These are phyloP conservation scores for Chrysogorgia sp. DNA, from an alignment of 92 coral and sea anemone genomes.

Conservation along the genomic window DNA sequence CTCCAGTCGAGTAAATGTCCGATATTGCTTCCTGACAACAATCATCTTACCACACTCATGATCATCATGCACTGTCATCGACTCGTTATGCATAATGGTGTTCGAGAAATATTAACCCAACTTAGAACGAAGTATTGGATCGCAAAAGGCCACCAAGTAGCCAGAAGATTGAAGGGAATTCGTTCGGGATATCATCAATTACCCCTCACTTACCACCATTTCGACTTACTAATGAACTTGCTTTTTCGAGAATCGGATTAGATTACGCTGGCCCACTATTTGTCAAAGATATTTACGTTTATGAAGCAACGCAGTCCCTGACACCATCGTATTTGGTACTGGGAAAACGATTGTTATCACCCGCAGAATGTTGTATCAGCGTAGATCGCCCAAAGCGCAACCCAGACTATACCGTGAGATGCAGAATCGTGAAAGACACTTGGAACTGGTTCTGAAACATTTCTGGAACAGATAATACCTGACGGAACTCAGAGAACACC, in stretches of 20 bases:
- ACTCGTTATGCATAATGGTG: slow-evolving; percentile 35
- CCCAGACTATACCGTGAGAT: not conserved
- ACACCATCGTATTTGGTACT: slow-evolving; percentile 2
- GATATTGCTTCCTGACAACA: slow-evolving; percentile 45
- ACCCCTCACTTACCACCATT: not conserved
- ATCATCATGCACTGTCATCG: slow-evolving; percentile 39
- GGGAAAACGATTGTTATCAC: slow-evolving; percentile 6
- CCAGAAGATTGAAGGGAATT: no score
- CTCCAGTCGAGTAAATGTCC: slow-evolving; percentile 17
- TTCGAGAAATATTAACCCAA: slow-evolving; percentile 44
- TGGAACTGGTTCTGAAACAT: slow-evolving; percentile 1
- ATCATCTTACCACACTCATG: slow-evolving; percentile 31
- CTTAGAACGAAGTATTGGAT: no score
- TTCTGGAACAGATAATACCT: slow-evolving; percentile 23
- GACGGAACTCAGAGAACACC: slow-evolving; percentile 1
- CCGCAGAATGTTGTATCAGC: not conserved
- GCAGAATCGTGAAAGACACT: slow-evolving; percentile 1
- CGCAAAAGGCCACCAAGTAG: slow-evolving; percentile 14
- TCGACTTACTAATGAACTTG: not conserved
- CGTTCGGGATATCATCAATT: no score
- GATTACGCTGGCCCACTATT: no score
- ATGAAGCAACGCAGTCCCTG: not conserved
- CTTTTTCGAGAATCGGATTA: no score
- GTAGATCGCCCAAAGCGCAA: not conserved
- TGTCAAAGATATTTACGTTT: no score